Percentiles rank a stretch among this genome's conserved stretches.
Conservation (phyloP, 1,140 invertebrate genomes). For the Copidosoma floridanum region DNA sequence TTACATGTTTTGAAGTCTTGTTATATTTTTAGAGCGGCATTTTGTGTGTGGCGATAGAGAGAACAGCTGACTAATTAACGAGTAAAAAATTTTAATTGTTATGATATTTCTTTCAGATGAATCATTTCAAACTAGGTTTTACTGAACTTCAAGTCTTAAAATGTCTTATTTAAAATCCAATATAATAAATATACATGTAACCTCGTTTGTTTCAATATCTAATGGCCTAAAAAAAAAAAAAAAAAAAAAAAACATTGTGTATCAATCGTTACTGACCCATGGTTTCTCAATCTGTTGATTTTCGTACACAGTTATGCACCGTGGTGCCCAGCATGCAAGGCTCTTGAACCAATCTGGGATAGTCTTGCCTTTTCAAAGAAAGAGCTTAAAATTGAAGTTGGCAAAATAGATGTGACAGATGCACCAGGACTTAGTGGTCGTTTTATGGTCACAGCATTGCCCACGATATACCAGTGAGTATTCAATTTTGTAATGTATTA, state of each 20-base stretch:
- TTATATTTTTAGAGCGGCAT: constrained; percentile 11
- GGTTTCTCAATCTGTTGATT: too few species aligned
- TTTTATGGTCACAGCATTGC: constrained; percentile 97
- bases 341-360: constrained; percentile 86
- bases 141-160: background rate
- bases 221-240: too few species aligned
- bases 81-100: background rate
- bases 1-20: constrained; percentile 1
- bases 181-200: too few species aligned
- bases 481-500: constrained; percentile 16
- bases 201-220: too few species aligned
- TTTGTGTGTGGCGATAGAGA: too few species aligned
- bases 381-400: constrained; percentile 82
- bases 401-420: constrained; percentile 88
- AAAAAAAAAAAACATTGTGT: too few species aligned
- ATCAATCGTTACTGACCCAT: too few species aligned
- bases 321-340: constrained; percentile 97
- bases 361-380: constrained; percentile 78
- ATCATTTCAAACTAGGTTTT: too few species aligned
- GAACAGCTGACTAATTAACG: background rate
- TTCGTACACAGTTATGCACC: constrained; percentile 98
- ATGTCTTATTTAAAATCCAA: too few species aligned
- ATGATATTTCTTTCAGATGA: background rate
- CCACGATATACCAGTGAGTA: constrained; percentile 97
- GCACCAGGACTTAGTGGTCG: constrained; percentile 91